Evolutionary conservation across 2,888 invertebrate genomes (phyloP).

Genomic region (Cataglyphis livida): DNA sequence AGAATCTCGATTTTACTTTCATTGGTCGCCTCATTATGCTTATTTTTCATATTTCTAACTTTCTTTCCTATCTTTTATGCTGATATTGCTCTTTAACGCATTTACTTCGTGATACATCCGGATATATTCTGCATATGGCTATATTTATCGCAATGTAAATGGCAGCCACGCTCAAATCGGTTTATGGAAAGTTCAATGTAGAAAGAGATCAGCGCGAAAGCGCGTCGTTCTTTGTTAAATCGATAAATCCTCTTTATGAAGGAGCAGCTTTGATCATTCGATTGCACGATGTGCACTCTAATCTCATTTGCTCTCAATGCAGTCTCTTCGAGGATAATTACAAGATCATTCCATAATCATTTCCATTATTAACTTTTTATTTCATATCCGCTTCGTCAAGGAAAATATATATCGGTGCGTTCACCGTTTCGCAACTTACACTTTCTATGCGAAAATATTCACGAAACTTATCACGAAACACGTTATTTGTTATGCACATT

Average conservation of each 20-base stretch:
- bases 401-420: background rate
- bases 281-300: conserved; percentile 11
- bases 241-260: background rate
- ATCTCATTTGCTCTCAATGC: conserved; percentile 15
- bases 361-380: conserved; percentile 14
- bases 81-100: background rate
- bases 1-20: conserved; percentile 1
- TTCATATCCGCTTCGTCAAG: background rate
- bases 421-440: background rate
- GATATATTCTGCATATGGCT: background rate
- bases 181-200: conserved; percentile 56
- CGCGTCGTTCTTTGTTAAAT: conserved; percentile 28
- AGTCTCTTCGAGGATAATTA: background rate
- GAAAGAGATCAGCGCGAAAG: conserved; percentile 28
- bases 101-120: conserved; percentile 19
- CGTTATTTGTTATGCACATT: background rate
- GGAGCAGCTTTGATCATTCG: conserved; percentile 25
- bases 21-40: background rate
- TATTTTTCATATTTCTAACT: conserved; percentile 1
- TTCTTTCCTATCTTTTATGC: background rate
- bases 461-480: background rate
- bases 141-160: background rate
- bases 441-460: background rate
- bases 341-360: background rate
- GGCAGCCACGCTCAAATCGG: conserved; percentile 24